Percentiles rank a stretch among this genome's conserved stretches.
phyloP scores from a whole-genome alignment of 1,140 invertebrate species.

The Psix sp. region DNA sequence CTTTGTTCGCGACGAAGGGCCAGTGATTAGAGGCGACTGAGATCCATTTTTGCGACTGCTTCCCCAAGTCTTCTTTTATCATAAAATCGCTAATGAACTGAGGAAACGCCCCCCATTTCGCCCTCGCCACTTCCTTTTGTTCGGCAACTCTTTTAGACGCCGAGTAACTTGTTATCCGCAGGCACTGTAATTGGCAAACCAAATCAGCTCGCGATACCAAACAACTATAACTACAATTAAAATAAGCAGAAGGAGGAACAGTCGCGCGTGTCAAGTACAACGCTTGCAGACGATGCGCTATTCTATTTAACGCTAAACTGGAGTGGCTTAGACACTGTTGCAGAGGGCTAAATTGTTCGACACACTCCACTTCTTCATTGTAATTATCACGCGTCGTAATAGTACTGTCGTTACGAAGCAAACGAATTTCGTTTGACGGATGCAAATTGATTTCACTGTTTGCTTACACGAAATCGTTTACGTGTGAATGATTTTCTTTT shows the following conservation, averaged over 20 bases:
- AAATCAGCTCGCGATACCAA: conserved; percentile 49
- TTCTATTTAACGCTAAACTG: conserved; percentile 55
- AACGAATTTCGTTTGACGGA: conserved; percentile 43
- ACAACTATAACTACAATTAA: conserved; percentile 51
- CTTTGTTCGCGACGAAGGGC: conserved; percentile 53
- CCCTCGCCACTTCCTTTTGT: conserved; percentile 27
- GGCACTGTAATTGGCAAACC: conserved; percentile 45
- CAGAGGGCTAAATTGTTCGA: conserved; percentile 43
- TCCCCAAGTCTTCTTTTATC: conserved; percentile 55
- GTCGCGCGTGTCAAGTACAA: conserved; percentile 58
- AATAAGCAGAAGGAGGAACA: conserved; percentile 44
- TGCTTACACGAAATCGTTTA: conserved; percentile 18
- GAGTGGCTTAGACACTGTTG: conserved; percentile 47
- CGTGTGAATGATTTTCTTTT: background rate
- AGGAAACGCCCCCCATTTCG: conserved; percentile 43
- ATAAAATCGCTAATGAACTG: conserved; percentile 71
- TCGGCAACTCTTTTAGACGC: conserved; percentile 19
- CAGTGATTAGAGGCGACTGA: conserved; percentile 66
- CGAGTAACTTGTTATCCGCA: conserved; percentile 27
- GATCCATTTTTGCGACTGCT: conserved; percentile 60
- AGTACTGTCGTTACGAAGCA: conserved; percentile 42
- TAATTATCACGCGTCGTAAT: conserved; percentile 57
- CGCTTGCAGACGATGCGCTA: conserved; percentile 31
- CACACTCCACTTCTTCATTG: conserved; percentile 40
- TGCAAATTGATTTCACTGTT: conserved; percentile 55